Evolutionary conservation across 2,113 vertebrate species (phyloP).

Genomic region (Tor tambroides): DNA sequence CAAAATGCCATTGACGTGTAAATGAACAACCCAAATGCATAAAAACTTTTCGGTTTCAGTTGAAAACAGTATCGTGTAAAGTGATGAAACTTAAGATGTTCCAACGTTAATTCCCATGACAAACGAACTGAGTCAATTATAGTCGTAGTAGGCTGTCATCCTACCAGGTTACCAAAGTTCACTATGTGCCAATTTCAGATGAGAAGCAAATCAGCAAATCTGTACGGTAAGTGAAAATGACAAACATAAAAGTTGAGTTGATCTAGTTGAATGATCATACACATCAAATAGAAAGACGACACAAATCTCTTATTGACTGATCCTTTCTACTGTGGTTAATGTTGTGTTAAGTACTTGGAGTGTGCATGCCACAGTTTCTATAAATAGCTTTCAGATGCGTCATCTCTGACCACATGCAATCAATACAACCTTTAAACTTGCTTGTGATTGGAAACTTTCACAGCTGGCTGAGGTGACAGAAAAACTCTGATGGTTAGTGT

Average conservation of each 20-base stretch:
- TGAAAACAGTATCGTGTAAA: too few relatives aligned
- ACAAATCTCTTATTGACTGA: not conserved
- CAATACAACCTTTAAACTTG: constrained; percentile 4
- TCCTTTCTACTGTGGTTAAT: not conserved
- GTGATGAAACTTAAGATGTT: not conserved
- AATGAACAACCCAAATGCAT: too few relatives aligned
- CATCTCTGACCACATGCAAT: constrained; percentile 29
- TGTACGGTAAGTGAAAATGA: not conserved
- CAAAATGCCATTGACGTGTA: too few relatives aligned
- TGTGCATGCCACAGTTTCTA: constrained; percentile 41
- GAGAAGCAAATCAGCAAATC: not conserved
- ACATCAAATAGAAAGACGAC: constrained; percentile 36
- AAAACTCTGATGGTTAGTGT: not conserved
- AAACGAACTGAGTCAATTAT: not conserved
- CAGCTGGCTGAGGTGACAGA: not conserved
- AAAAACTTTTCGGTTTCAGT: too few relatives aligned
- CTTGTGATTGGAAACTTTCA: constrained; percentile 42
- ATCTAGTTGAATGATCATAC: not conserved
- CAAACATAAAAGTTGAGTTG: not conserved
- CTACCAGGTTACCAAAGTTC: not conserved
- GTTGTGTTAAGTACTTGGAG: not conserved
- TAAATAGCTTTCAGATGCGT: constrained; percentile 49
- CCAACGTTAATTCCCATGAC: not conserved
- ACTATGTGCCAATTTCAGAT: not conserved
- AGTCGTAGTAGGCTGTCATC: not conserved